phyloP scores from a whole-genome alignment of 2,113 vertebrate genomes.

The Pomatorhinus ruficollis region DNA sequence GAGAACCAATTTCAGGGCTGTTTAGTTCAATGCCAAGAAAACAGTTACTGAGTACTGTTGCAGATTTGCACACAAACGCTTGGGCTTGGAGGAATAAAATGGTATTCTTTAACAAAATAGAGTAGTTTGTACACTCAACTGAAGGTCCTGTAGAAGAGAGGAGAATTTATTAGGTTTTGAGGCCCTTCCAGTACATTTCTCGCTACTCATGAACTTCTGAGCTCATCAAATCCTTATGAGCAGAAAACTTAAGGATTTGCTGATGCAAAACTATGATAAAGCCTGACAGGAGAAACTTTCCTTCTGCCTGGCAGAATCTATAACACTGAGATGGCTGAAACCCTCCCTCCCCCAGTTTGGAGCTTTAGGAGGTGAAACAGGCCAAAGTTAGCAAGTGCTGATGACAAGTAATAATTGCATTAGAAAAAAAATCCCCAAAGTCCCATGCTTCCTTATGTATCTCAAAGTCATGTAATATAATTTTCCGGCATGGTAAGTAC shows the following conservation, averaged over 20 bases:
- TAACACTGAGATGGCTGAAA: neutral
- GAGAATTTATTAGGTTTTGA: neutral
- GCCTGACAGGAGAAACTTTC: neutral
- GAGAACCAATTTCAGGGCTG: neutral
- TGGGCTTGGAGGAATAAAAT: neutral
- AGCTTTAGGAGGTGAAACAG: constrained; percentile 16
- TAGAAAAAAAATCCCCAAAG: constrained; percentile 46
- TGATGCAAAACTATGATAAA: neutral
- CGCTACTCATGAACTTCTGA: neutral
- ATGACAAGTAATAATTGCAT: constrained; percentile 63
- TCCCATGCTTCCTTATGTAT: constrained; percentile 62
- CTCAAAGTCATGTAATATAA: constrained; percentile 66
- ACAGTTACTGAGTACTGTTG: neutral
- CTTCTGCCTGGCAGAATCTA: neutral
- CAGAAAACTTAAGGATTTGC: neutral
- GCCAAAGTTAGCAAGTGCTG: constrained; percentile 49
- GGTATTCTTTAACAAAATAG: neutral
- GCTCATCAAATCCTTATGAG: neutral
- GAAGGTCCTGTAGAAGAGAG: neutral
- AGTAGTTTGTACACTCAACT: neutral
- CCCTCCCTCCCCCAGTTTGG: neutral
- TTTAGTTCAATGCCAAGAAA: neutral
- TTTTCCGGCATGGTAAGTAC: constrained; percentile 68
- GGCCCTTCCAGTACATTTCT: neutral
- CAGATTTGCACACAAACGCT: neutral